These are phyloP conservation scores for Formica exsecta DNA, from an alignment of 1,140 invertebrate species.

Conservation along the genomic window DNA sequence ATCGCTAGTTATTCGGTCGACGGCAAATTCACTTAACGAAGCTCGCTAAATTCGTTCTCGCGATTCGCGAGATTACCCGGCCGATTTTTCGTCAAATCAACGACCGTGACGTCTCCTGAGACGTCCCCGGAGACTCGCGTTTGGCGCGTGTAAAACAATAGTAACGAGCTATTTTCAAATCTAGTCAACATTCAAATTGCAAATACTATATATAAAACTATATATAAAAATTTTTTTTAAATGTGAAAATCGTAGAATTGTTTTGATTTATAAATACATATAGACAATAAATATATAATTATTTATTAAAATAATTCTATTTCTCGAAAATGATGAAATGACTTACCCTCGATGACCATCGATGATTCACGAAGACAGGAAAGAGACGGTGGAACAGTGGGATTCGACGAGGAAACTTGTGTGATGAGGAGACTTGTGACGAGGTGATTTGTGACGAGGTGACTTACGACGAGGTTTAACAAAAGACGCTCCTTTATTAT, in stretches of 20 bases:
- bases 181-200: background rate
- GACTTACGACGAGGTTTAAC: conserved; percentile 69
- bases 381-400: background rate
- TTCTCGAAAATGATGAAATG: background rate
- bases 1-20: conserved; percentile 73
- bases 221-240: background rate
- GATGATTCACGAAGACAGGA: background rate
- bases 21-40: conserved; percentile 27
- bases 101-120: conserved; percentile 3
- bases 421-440: no score
- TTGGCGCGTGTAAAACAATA: background rate
- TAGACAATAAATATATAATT: background rate
- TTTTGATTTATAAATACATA: background rate
- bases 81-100: conserved; percentile 42
- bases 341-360: background rate
- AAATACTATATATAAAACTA: background rate
- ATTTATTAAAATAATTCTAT: background rate
- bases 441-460: no score
- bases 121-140: background rate
- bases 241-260: background rate
- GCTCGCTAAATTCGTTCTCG: conserved; percentile 33
- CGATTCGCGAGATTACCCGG: background rate
- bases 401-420: background rate
- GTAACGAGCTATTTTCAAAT: conserved; percentile 4
- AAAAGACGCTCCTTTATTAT: conserved; percentile 79